These are phyloP conservation scores for Ptyas mucosa DNA, from an alignment of 2,113 vertebrate genomes.

Conservation along the genomic window DNA sequence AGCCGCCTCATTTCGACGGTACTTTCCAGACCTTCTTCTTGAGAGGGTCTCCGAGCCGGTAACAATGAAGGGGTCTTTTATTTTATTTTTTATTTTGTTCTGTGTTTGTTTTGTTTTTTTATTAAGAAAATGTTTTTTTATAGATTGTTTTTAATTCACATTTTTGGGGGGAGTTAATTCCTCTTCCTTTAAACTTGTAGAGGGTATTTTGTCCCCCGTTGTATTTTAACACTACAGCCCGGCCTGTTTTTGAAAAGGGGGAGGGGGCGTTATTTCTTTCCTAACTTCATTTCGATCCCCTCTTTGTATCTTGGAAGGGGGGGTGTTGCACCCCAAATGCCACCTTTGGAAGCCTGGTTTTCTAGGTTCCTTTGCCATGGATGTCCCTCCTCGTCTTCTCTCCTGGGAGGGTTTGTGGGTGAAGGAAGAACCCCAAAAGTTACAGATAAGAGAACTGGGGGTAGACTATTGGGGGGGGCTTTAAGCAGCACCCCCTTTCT, in stretches of 20 bases:
- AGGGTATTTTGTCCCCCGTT: not conserved
- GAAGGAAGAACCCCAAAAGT: not conserved
- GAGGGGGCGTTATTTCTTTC: too few relatives aligned
- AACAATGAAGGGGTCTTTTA: conserved; percentile 7
- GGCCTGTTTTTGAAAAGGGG: not conserved
- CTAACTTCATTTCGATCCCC: not conserved
- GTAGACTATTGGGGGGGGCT: not conserved
- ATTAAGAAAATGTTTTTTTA: not conserved
- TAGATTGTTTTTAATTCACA: not conserved
- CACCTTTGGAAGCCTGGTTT: too few relatives aligned
- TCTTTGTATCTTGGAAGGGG: not conserved
- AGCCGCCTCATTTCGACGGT: not conserved
- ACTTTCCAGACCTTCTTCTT: not conserved
- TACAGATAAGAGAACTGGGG: not conserved
- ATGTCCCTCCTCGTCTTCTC: accelerated
- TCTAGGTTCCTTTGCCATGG: accelerated
- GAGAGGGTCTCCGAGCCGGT: not conserved
- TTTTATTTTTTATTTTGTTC: not conserved
- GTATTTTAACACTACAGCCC: not conserved
- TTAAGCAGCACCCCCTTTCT: not conserved
- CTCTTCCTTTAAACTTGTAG: conserved; percentile 3
- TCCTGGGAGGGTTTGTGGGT: not conserved
- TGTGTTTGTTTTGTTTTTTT: not conserved
- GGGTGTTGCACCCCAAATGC: not conserved
- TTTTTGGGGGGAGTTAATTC: not conserved